Conservation (phyloP, 2,888 invertebrate genomes). For the Epinotia ramella region DNA sequence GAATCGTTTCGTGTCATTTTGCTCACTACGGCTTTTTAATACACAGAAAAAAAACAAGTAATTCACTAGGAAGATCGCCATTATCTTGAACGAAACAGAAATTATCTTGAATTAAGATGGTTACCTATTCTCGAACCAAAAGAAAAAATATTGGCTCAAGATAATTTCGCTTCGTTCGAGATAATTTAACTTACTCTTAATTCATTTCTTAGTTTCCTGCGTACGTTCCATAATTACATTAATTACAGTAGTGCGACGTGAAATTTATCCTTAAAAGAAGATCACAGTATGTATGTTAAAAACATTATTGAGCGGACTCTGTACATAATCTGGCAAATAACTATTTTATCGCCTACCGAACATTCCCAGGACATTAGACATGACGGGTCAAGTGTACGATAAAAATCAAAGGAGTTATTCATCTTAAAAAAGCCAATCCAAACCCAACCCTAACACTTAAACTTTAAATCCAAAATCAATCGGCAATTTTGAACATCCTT, state of each 20-base stretch:
- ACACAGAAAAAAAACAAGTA: neutral
- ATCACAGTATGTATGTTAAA: neutral
- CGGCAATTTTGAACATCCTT: conserved; percentile 58
- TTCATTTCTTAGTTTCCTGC: too few relatives aligned
- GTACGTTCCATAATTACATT: too few relatives aligned
- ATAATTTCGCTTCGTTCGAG: too few relatives aligned
- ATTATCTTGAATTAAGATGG: too few relatives aligned
- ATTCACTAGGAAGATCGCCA: neutral
- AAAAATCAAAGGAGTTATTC: conserved; percentile 77
- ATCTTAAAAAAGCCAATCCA: conserved; percentile 53
- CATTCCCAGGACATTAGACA: conserved; percentile 79
- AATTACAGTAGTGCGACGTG: too few relatives aligned
- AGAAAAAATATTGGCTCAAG: too few relatives aligned
- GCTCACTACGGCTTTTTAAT: too few relatives aligned
- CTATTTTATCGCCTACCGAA: conserved; percentile 69
- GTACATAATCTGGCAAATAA: conserved; percentile 61
- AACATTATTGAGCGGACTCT: conserved; percentile 15
- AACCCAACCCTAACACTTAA: conserved; percentile 51
- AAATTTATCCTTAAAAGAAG: neutral
- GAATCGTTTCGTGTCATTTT: too few relatives aligned
- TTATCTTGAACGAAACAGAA: too few relatives aligned
- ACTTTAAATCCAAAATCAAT: conserved; percentile 56
- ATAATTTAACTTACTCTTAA: too few relatives aligned
- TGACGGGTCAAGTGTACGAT: conserved; percentile 80
- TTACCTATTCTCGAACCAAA: too few relatives aligned